phyloP scores from a whole-genome alignment of 2,113 vertebrate genomes.

The Tylochromis polylepis region DNA sequence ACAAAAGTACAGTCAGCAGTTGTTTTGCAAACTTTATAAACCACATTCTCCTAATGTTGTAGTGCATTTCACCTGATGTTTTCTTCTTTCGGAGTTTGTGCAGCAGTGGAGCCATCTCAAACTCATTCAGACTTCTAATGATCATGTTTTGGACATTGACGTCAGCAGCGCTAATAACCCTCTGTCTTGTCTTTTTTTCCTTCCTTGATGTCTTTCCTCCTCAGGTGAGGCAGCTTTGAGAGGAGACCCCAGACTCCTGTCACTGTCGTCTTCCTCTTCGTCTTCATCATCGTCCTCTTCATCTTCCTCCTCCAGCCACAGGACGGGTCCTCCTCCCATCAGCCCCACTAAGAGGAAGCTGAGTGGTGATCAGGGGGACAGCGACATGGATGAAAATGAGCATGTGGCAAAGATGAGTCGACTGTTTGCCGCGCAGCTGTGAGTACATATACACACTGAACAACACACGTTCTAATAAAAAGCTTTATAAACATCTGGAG shows the following conservation, averaged over 20 bases:
- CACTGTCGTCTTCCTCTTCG: conserved; percentile 76
- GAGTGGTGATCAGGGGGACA: conserved; percentile 84
- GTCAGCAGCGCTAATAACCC: not conserved
- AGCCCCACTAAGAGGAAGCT: conserved; percentile 95
- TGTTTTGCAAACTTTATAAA: not conserved
- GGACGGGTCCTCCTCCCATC: conserved; percentile 93
- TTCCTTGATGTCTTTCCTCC: not conserved
- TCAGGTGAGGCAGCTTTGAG: conserved; percentile 92
- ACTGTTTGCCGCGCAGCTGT: conserved; percentile 88
- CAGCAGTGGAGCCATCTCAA: not conserved
- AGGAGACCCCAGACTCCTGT: conserved; percentile 90
- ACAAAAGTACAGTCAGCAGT: not conserved
- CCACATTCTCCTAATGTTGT: not conserved
- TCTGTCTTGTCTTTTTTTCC: not conserved
- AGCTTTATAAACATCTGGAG: not conserved
- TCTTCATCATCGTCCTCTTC: conserved; percentile 62
- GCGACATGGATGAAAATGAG: conserved; percentile 87
- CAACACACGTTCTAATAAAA: not conserved
- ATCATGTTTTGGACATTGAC: not conserved
- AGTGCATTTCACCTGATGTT: not conserved
- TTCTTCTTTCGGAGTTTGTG: not conserved
- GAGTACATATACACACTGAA: conserved; percentile 62
- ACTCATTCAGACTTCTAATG: not conserved
- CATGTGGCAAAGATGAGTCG: conserved; percentile 94
- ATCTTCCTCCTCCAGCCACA: conserved; percentile 81